Evolutionary conservation across 2,113 vertebrate species (phyloP).

Genomic region (Clinocottus analis): DNA sequence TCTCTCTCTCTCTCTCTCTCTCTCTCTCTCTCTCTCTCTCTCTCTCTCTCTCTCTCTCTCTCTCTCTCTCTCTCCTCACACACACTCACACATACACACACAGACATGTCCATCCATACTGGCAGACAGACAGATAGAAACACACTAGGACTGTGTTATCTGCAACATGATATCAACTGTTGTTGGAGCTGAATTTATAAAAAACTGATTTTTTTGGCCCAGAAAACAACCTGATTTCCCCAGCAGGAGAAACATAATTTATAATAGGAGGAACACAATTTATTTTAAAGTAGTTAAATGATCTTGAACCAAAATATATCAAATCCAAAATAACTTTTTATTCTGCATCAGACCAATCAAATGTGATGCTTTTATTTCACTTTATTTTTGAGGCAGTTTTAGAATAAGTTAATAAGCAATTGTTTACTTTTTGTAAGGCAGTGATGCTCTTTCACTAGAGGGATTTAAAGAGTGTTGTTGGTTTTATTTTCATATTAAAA

Average conservation of each 20-base stretch:
- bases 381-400: background rate
- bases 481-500: background rate
- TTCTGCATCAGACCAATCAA: background rate
- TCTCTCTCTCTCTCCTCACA: slow-evolving; percentile 4
- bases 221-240: background rate
- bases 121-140: slow-evolving; percentile 37
- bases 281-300: background rate
- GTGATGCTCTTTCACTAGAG: background rate
- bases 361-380: slow-evolving; percentile 1
- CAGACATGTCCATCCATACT: slow-evolving; percentile 20
- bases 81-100: slow-evolving; percentile 6
- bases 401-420: background rate
- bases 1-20: background rate
- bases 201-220: background rate
- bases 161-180: background rate
- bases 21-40: background rate
- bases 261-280: background rate
- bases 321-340: background rate
- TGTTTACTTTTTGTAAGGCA: background rate
- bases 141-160: slow-evolving; percentile 39
- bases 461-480: background rate
- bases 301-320: background rate
- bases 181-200: background rate
- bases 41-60: too few species aligned
- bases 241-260: background rate